Evolutionary conservation across 2,888 invertebrate species (phyloP), one percentile per base, ranked within the genome.

Genomic region (Oxyteleia sp.): DNA sequence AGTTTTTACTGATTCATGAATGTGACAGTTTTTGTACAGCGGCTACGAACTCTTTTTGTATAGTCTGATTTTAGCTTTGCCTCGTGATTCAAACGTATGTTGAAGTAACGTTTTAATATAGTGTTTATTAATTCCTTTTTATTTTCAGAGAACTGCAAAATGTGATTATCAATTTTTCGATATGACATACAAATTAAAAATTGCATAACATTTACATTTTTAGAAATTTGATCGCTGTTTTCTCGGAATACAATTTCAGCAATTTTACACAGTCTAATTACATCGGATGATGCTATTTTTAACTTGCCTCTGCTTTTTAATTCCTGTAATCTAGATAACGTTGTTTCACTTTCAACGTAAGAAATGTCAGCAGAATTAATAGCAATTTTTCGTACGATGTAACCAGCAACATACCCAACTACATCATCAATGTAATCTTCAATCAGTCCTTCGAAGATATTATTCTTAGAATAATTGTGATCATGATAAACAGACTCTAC

Each of bases 161-260:
- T 13, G 15, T 15, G 5, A 4, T 2, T 7, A 15, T 15, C 13
- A 13, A 45, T 45, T 45, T 45, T 45, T 2, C 43, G 43, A 13
- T 16, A 15, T 13, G 43, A 13, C 13, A 13, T 45, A 15, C 13
- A 45, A 45, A 45, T 15, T 45, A 16, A 45, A 15, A 45, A 16
- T 16, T 45, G 43, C 16, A 45, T 13, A 16, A 45, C 13, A 16
- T 45, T 45, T 3, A 8, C 5, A 16, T 16, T 3, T 15, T 59
- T 41, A 10, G 59, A 7, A 7, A 59, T 20, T 20, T 32, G 4
- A 20, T n/a, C 23, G 11, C 3, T 11, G 13, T 41, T 43, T 72
- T 61, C 23, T 10, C 61, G n/a, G 16, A 72, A 61, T 38, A 41
- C 20, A 23, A 15, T 71, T 38, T 71, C 71, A 10, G 71, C 71